These are phyloP conservation scores for Cryptotis parvus DNA, from an alignment of 2,113 vertebrate genomes.

Conservation along the genomic window DNA sequence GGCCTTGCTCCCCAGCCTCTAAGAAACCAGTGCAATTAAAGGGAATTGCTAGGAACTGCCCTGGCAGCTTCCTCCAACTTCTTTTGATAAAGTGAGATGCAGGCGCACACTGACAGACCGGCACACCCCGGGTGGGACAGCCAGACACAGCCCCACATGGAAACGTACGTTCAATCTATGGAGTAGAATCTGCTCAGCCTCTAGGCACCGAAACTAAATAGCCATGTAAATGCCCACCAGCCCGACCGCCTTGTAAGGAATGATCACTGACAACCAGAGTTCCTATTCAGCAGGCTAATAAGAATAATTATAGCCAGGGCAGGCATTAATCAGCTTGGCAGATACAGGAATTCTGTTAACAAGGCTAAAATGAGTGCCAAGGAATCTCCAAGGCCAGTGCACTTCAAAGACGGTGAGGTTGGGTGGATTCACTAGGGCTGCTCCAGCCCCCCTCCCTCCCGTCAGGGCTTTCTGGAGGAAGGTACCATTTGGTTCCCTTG, in stretches of 20 bases:
- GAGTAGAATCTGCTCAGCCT: background rate
- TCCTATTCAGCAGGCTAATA: slow-evolving; percentile 77
- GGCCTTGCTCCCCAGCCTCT: slow-evolving; percentile 54
- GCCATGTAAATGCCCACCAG: slow-evolving; percentile 46
- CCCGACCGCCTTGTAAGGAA: slow-evolving; percentile 72
- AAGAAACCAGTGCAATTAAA: slow-evolving; percentile 70
- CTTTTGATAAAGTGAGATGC: slow-evolving; percentile 57
- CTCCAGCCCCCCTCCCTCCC: background rate
- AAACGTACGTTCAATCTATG: slow-evolving; percentile 17
- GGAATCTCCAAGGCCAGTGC: slow-evolving; percentile 75
- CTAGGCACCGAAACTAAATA: slow-evolving; percentile 46
- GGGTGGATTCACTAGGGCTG: background rate
- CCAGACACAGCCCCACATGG: slow-evolving; percentile 36
- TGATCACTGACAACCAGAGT: slow-evolving; percentile 51
- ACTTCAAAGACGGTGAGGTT: slow-evolving; percentile 70
- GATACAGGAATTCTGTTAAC: slow-evolving; percentile 82
- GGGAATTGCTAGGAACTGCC: slow-evolving; percentile 1
- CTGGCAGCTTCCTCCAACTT: slow-evolving; percentile 42
- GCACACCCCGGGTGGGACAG: slow-evolving; percentile 56
- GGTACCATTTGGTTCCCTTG: background rate
- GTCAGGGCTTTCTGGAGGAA: background rate
- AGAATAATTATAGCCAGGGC: slow-evolving; percentile 81
- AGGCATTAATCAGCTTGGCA: slow-evolving; percentile 83
- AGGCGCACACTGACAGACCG: slow-evolving; percentile 43
- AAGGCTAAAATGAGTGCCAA: slow-evolving; percentile 79